Base-by-base conservation (phyloP, 1,140 invertebrate species). In the Andrena cerasifolii region DNA sequence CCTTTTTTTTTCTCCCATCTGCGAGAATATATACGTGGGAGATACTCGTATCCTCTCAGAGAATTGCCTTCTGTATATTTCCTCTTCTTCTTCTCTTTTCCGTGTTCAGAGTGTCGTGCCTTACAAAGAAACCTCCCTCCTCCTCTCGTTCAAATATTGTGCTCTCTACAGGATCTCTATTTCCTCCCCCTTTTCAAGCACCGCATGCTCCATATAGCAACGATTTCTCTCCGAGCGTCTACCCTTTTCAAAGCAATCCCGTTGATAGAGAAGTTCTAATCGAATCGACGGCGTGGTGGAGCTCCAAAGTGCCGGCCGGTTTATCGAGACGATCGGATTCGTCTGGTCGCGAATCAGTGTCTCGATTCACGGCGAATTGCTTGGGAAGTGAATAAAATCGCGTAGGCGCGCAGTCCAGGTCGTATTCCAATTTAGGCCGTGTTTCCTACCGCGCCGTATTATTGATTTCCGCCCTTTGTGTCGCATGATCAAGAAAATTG, bases 401-500 rank as follows among this genome's bases (percentile, higher is more conserved):
- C 33, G 24, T 12, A 16, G 5, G 56, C 49, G 16, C 49, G 28
- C 31, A 31, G 51, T 28, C 26, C n/a, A 43, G 28, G 21, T 33
- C 47, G 45, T 53, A 49, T 40, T 62, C 36, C 67, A 61, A 71
- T 77, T 77, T 61, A 43, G 56, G n/a, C 18, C 49, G 58, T 49
- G 59, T 56, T 72, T 78, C 74, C 72, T 66, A 24, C 58, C 14
- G 49, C 12, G 31, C 54, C 56, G 75, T 68, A 54, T 81, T 88
- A 88, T 88, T 86, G 87, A 88, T 88, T 88, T 87, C 80, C 72
- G 66, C 53, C 78, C 74, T 78, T 87, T 80, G 84, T 85, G 85
- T 87, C 80, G 87, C 87, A 86, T 87, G 87, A 87, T 87, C 80
- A 79, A 84, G 83, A 87, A 87, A 87, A 87, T 87, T 87, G 84